phyloP scores from a whole-genome alignment of 2,113 vertebrate genomes.

The Trematomus loennbergii region DNA sequence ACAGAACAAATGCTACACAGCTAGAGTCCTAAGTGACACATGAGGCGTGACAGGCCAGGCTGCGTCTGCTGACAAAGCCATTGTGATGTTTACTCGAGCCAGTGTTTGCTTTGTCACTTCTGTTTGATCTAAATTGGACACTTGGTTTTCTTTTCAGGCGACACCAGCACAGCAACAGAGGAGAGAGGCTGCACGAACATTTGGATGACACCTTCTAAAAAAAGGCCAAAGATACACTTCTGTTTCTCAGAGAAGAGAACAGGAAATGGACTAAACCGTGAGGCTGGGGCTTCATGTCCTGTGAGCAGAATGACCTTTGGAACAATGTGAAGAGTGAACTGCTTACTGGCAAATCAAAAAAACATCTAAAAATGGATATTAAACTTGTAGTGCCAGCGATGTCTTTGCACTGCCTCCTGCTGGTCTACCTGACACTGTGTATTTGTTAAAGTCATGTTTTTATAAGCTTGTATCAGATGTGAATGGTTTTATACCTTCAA shows the following conservation, averaged over 20 bases:
- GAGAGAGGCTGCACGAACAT: slow-evolving; percentile 74
- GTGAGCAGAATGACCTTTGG: slow-evolving; percentile 58
- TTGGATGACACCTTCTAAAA: slow-evolving; percentile 68
- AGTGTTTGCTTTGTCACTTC: slow-evolving; percentile 27
- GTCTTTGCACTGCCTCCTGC: slow-evolving; percentile 54
- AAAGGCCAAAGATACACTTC: neutral
- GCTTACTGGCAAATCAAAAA: slow-evolving; percentile 31
- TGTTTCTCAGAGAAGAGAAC: slow-evolving; percentile 20
- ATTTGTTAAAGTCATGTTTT: slow-evolving; percentile 19
- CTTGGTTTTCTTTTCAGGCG: slow-evolving; percentile 68
- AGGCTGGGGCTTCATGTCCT: slow-evolving; percentile 54
- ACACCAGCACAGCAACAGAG: slow-evolving; percentile 44
- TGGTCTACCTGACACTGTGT: slow-evolving; percentile 36
- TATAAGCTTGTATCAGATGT: slow-evolving; percentile 1
- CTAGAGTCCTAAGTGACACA: slow-evolving; percentile 20
- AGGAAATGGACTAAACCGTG: neutral
- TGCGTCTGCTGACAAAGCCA: slow-evolving; percentile 55
- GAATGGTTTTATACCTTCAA: neutral
- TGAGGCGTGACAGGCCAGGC: slow-evolving; percentile 34
- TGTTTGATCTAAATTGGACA: slow-evolving; percentile 44
- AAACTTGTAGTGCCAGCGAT: slow-evolving; percentile 10
- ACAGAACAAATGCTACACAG: slow-evolving; percentile 23
- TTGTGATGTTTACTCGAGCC: slow-evolving; percentile 31
- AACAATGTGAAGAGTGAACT: slow-evolving; percentile 61
- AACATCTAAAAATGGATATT: slow-evolving; percentile 16